A percentile compares a stretch with the other conserved stretches of the same genome.
Conservation (phyloP, 2,113 vertebrate genomes). For the Chelonoidis abingdonii region DNA sequence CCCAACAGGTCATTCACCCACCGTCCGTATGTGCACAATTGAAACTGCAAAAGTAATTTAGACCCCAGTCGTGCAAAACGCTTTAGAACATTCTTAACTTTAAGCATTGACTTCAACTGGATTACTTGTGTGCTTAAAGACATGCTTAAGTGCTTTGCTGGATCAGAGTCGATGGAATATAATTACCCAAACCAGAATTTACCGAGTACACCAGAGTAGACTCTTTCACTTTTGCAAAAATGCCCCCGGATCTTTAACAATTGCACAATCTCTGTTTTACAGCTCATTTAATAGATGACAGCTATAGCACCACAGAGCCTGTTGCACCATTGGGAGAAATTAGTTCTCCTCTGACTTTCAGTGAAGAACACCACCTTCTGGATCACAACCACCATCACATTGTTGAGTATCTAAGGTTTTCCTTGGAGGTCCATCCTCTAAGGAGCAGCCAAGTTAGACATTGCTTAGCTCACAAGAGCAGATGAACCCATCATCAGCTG, state of each 20-base stretch:
- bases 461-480: not conserved
- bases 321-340: not conserved
- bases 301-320: not conserved
- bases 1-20: too few relatives aligned
- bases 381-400: accelerated
- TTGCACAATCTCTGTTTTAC: conserved; percentile 36
- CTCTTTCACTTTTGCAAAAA: conserved; percentile 16
- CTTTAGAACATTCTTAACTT: accelerated
- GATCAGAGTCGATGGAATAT: not conserved
- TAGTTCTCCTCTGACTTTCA: not conserved
- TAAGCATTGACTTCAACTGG: not conserved
- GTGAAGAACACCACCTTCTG: not conserved
- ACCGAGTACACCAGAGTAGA: not conserved
- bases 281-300: conserved; percentile 32
- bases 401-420: not conserved
- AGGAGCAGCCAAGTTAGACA: not conserved
- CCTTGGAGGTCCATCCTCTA: not conserved
- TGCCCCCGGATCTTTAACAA: not conserved
- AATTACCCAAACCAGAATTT: conserved; percentile 37
- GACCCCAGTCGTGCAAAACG: not conserved
- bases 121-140: accelerated
- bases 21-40: accelerated
- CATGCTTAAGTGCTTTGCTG: not conserved
- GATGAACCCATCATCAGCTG: accelerated
- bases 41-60: not conserved